Evolutionary conservation across 2,797 vertebrate species (phyloP).

Genomic region (Labroides dimidiatus): DNA sequence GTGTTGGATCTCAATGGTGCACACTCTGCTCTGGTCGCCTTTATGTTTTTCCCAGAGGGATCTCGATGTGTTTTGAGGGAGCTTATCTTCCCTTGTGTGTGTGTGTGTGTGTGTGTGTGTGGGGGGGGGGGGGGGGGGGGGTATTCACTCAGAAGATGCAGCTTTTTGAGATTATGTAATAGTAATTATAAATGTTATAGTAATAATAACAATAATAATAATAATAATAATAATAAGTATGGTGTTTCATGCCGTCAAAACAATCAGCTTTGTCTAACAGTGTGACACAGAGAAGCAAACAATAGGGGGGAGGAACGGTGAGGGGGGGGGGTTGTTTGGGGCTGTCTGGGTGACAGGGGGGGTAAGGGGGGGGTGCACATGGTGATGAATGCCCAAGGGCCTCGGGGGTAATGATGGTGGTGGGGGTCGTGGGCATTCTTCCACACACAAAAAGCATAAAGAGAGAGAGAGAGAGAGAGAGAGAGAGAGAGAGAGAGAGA

Average conservation of each 20-base stretch:
- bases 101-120: background rate
- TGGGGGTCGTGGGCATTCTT: conserved; percentile 79
- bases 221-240: conserved; percentile 8
- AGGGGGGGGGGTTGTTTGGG: conserved; percentile 7
- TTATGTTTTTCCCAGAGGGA: conserved; percentile 7
- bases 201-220: conserved; percentile 5
- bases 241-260: conserved; percentile 54
- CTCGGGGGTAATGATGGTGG: conserved; percentile 58
- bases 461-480: conserved; percentile 50
- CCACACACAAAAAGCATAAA: conserved; percentile 72
- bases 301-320: conserved; percentile 40
- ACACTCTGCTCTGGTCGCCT: conserved; percentile 28
- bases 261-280: conserved; percentile 62
- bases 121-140: too few relatives aligned
- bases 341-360: conserved; percentile 45
- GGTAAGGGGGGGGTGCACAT: conserved; percentile 53
- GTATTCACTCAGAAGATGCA: conserved; percentile 10
- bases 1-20: conserved; percentile 54
- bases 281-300: conserved; percentile 64
- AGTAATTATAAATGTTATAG: too few relatives aligned
- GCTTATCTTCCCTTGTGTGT: conserved; percentile 22
- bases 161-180: conserved; percentile 37
- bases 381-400: conserved; percentile 76
- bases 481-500: conserved; percentile 61
- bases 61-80: conserved; percentile 20